Base-by-base conservation (phyloP, 2,797 vertebrate species). In the Melanotaenia pygmaea region DNA sequence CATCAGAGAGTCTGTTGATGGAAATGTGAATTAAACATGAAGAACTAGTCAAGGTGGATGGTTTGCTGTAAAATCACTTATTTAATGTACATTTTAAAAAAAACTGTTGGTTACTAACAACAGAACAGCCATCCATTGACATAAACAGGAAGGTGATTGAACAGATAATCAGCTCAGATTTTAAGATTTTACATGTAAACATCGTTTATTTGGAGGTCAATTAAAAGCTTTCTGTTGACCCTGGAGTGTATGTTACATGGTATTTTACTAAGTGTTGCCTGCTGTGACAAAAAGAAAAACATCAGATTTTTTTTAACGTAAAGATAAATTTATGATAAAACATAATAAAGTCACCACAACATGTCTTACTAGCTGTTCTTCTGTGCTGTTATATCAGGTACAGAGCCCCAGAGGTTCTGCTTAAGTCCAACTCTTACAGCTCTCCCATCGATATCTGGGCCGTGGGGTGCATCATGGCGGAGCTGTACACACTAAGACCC, bases 361-460 rank as follows among this genome's bases (percentile, higher is more conserved):
- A 22, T 13, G 1, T 37, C 26, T 32, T 22, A 47, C 43, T 30
- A 24, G 43, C 4, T 24, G 24, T 26, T 63, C 37, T 3, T 24
- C 26, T 53, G 11, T 40, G 22, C 24, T 71, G 12, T 57, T 66
- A 4, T 18, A 38, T 16, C 71, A 99, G 97, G 97, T 99, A 99
- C 73, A 93, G 97, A 7, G 97, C 97, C 43, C 97, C 97, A 32
- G 97, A 99, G 74, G 96, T 98, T 70, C 89, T 98, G 77, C 82
- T 99, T 18, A 93, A 95, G 67, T 98, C 96, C 0, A 95, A 91
- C 9, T 59, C 94, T 50, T 99, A 99, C 70, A 98, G 96, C 80
- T 99, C 96, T 32, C 97, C 97, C 72, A 97, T 98, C 62, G 97
- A 99, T n/a, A 83, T 99, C 59, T 99, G 97, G 97, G 97, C 97